Conservation (phyloP, 2,797 vertebrate genomes). For the Agapornis canus region DNA sequence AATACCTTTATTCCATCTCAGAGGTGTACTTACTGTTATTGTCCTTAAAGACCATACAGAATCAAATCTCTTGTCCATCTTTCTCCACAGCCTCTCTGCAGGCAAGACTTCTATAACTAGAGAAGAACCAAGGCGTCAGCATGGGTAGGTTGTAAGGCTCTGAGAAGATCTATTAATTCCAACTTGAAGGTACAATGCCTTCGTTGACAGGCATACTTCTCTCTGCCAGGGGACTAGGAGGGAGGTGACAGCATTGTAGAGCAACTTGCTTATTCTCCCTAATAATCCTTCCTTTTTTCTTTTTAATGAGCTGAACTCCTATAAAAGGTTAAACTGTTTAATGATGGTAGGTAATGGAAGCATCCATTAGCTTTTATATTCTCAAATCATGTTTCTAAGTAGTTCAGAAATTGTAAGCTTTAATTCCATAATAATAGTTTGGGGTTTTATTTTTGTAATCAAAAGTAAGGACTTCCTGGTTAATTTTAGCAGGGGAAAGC, state of each 20-base stretch:
- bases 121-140: background rate
- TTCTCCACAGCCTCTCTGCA: background rate
- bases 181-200: background rate
- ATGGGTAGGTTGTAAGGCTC: background rate
- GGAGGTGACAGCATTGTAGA: background rate
- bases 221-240: background rate
- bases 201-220: background rate
- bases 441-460: background rate
- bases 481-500: background rate
- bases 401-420: background rate
- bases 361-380: background rate
- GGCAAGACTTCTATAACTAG: background rate
- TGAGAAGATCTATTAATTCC: background rate
- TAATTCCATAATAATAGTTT: background rate
- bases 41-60: background rate
- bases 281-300: background rate
- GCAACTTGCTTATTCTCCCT: background rate
- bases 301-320: background rate
- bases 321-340: background rate
- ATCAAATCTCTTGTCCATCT: background rate
- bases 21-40: no score
- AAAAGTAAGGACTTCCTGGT: background rate
- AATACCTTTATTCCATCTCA: no score
- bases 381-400: background rate
- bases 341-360: background rate